Evolutionary conservation across 2,888 invertebrate species (phyloP), one percentile per base, ranked within the genome.

Genomic region (Metopia argyrocephala): DNA sequence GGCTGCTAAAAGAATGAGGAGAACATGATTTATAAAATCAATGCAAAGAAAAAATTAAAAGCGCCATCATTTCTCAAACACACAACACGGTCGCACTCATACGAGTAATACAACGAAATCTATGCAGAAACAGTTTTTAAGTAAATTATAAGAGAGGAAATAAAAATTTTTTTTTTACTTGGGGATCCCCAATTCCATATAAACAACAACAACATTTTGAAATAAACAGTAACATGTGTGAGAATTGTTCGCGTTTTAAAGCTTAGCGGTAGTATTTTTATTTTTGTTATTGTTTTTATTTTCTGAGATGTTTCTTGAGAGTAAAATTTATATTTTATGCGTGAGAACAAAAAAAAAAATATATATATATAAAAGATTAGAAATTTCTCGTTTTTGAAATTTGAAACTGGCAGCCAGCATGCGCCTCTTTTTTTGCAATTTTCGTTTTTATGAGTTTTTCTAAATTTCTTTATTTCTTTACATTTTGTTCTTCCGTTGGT

Each of bases 1-100:
- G 89, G 89, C 89, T 87, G 88, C 86, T 76, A 52, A 15, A 18
- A 57, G 7, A 65, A 25, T 46, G 48, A 64, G 54, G 38, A 64
- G 61, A 50, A 62, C 20, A 18, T 27, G 68, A 9, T 18, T 64
- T 38, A 61, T 52, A 61, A 23, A 45, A 73, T 23, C 54, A 38
- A 38, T 31, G 54, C n/a, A 20, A 27, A 45, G 28, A 57, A 59
- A 66, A 66, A 59, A 1, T 15, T 31, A 57, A 31, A 57, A 81
- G 81, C 81, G 81, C 78, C 81, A 81, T 81, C 74, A 74, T 81
- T 78, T 70, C 65, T 23, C 64, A 18, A 38, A 57, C 38, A 56
- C 28, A 31, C 38, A 64, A 15, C 54, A 9, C 59, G 38, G 15
- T 5, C 48, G 27, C n/a, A 1, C n/a, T 12, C 38, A 65, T 12